Evolutionary conservation across 2,797 vertebrate species (phyloP).

Genomic region (Emys orbicularis): DNA sequence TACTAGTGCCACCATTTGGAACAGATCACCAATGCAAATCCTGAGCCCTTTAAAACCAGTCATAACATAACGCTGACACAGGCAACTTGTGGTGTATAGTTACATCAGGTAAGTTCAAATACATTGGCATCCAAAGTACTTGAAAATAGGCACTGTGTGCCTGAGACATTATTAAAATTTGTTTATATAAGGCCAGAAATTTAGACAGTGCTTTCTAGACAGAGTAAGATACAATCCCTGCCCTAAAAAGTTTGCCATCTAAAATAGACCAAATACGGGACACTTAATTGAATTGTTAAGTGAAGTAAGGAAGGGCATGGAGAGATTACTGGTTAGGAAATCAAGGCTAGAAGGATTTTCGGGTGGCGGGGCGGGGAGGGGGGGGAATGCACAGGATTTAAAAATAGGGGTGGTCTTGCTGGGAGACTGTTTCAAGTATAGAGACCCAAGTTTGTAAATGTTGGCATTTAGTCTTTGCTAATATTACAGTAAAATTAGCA

Average conservation of each 20-base stretch:
- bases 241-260: background rate
- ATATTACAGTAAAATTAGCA: too few relatives aligned
- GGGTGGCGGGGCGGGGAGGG: background rate
- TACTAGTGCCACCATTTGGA: background rate
- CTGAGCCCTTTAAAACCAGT: background rate
- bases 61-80: background rate
- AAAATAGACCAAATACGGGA: background rate
- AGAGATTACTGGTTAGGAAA: background rate
- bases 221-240: background rate
- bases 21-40: background rate
- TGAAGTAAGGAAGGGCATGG: fast-evolving
- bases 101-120: background rate
- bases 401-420: background rate
- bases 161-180: background rate
- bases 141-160: background rate
- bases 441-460: background rate
- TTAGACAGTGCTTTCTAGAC: background rate
- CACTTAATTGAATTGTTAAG: background rate
- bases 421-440: background rate
- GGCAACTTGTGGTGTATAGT: background rate
- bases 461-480: background rate
- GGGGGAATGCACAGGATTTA: background rate
- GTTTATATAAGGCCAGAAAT: background rate
- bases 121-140: background rate
- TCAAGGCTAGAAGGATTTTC: background rate